Conservation (phyloP, 2,888 invertebrate species). For the Adineta ricciae region DNA sequence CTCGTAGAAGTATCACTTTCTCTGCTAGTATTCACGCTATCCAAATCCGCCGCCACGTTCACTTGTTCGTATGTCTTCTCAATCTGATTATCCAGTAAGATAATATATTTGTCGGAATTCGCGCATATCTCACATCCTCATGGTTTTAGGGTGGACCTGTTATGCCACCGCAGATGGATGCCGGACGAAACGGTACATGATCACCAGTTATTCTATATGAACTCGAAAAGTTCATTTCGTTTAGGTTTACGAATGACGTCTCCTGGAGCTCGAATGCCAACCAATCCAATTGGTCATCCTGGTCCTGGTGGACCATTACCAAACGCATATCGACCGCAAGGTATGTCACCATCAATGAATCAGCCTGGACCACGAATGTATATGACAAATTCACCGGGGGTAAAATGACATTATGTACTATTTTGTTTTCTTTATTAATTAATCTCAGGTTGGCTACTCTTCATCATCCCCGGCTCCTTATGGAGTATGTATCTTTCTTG, state of each 20-base stretch:
- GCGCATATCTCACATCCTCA: background rate
- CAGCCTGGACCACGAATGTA: background rate
- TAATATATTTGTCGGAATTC: background rate
- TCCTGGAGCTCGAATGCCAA: background rate
- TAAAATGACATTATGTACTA: background rate
- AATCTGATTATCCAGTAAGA: background rate
- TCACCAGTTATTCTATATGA: background rate
- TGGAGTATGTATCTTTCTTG: background rate
- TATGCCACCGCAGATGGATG: background rate
- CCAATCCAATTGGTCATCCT: background rate
- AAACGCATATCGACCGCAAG: background rate
- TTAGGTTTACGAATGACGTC: background rate
- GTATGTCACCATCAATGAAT: conserved; percentile 1
- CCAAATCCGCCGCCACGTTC: conserved; percentile 3
- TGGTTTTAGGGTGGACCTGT: background rate
- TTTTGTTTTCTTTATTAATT: background rate
- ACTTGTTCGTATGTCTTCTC: background rate
- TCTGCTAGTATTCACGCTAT: background rate
- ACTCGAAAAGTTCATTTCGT: background rate
- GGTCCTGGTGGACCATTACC: background rate
- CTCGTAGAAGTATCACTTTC: background rate
- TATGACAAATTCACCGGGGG: background rate
- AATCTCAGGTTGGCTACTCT: conserved; percentile 3
- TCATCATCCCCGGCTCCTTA: conserved; percentile 13
- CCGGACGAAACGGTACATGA: background rate